Evolutionary conservation across 2,888 invertebrate species (phyloP).

Genomic region (Sepioteuthis lessoniana): DNA sequence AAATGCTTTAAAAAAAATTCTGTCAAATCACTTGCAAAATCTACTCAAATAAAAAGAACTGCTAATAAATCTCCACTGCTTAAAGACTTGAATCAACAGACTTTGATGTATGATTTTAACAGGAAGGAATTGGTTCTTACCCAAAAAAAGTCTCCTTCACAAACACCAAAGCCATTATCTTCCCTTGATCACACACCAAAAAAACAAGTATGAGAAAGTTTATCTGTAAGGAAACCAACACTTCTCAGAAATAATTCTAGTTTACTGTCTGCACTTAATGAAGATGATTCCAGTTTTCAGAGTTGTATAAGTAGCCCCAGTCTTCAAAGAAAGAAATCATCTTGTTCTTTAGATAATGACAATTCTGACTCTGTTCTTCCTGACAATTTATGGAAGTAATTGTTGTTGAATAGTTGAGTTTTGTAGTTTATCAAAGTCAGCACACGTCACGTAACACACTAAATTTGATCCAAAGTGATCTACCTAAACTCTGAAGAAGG

Average conservation of each 20-base stretch:
- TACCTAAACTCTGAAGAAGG: no score
- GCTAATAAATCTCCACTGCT: background rate
- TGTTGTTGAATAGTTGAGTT: no score
- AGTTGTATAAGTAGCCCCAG: background rate
- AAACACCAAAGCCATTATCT: background rate
- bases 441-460: no score
- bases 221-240: background rate
- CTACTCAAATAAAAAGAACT: background rate
- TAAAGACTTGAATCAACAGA: background rate
- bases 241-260: background rate
- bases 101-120: background rate
- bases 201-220: background rate
- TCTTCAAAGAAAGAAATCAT: background rate
- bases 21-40: background rate
- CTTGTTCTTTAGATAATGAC: background rate
- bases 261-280: background rate
- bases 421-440: no score
- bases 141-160: background rate
- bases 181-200: background rate
- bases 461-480: no score
- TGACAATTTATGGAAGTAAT: no score
- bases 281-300: background rate
- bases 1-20: background rate
- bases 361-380: background rate
- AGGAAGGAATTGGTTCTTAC: background rate